Conservation (phyloP, 2,113 vertebrate genomes). For the Orientallactaga bullata region DNA sequence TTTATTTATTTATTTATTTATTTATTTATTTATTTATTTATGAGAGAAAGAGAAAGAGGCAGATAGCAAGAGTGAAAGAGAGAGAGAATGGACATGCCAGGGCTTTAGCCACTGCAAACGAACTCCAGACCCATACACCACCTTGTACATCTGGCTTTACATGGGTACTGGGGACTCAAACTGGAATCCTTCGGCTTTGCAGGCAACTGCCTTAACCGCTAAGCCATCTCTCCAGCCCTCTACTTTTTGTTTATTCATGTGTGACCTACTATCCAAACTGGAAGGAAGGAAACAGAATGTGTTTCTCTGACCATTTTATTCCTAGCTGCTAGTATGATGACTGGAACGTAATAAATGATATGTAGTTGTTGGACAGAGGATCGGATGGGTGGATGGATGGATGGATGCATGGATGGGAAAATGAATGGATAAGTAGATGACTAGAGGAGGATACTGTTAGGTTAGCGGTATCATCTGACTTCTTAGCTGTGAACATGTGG, state of each 20-base stretch:
- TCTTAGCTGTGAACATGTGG: not conserved
- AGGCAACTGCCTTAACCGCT: too few species aligned
- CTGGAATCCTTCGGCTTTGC: too few species aligned
- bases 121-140: too few species aligned
- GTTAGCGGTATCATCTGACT: not conserved
- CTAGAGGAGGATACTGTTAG: not conserved
- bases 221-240: not conserved
- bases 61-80: too few species aligned
- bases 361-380: not conserved
- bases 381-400: not conserved
- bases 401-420: not conserved
- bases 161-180: too few species aligned
- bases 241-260: not conserved
- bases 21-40: too few species aligned
- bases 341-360: not conserved
- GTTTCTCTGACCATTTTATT: constrained; percentile 26
- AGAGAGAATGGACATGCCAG: too few species aligned
- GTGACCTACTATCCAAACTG: not conserved
- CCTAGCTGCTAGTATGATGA: not conserved
- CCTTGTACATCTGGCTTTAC: too few species aligned
- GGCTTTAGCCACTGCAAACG: too few species aligned
- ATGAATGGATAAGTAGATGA: not conserved
- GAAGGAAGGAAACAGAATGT: not conserved
- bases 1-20: too few species aligned
- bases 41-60: too few species aligned